Evolutionary conservation across 2,797 vertebrate genomes (phyloP), one percentile per base, ranked within the genome.

Genomic region (Lepilemur septentrionalis): DNA sequence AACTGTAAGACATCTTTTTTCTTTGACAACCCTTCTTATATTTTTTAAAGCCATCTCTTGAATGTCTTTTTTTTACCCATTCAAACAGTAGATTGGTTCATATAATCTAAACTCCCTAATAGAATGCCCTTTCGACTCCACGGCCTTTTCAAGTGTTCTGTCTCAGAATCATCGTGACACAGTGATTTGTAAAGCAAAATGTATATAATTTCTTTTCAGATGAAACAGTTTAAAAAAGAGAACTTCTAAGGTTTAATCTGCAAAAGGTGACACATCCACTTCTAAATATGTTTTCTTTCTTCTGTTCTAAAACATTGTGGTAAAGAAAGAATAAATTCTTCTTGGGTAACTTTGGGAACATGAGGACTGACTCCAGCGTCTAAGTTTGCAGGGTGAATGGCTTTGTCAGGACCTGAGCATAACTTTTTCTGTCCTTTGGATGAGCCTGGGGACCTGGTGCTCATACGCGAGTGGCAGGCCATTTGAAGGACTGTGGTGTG

Each of bases 11-110:
- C 91, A 84, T 96, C 97, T 98, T 96, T 98, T 98, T 98, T 97
- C 98, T 88, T 92, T 98, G 98, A 98, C 98, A 98, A 95, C 96
- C 97, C 97, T 97, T 98, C 96, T 97, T 98, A 48, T 75, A 72
- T 96, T 98, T 98, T 98, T 97, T 95, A 96, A 98, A 98, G 97
- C 97, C 95, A 96, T 95, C 84, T 94, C 73, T 72, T 88, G 69
- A 92, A 96, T 96, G 93, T 96, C 91, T 94, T 88, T 93, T 86
- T 97, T 97, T 97, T 95, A 83, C 80, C 73, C 0, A 0, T 97
- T 98, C 96, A 97, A 90, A 93, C 93, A 82, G 88, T 96, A 97
- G 94, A 97, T 87, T 90, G 95, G 86, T 96, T 98, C 61, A 48
- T 96, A 93, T 96, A 87, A 98, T 97, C 97, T 98, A 92, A 98